Percentiles rank a stretch among this genome's conserved stretches.
phyloP scores from a whole-genome alignment of 2,797 vertebrate species.

The Forpus xanthops region DNA sequence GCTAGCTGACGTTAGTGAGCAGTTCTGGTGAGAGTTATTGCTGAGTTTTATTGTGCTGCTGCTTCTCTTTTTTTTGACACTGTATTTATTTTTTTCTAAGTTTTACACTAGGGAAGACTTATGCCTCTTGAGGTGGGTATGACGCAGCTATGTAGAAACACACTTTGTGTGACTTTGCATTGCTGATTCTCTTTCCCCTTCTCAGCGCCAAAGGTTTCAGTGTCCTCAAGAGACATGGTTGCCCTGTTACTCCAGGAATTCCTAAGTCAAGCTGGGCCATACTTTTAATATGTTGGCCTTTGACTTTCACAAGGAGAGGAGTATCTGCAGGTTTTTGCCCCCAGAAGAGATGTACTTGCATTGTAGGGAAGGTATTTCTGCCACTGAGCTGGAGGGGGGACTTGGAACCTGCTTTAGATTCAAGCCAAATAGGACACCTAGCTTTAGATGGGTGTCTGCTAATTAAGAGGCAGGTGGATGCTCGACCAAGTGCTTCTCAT shows the following conservation, averaged over 20 bases:
- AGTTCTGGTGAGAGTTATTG: background rate
- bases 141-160: background rate
- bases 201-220: background rate
- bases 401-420: background rate
- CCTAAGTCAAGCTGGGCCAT: background rate
- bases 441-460: background rate
- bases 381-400: background rate
- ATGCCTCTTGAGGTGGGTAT: background rate
- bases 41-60: constrained; percentile 23
- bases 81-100: background rate
- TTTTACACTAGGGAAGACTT: background rate
- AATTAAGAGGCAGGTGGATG: background rate
- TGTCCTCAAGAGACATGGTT: rapidly evolving
- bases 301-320: background rate
- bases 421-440: background rate
- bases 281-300: background rate
- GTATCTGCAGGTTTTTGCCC: background rate
- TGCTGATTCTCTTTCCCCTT: background rate
- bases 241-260: background rate
- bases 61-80: background rate
- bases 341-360: background rate
- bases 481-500: background rate
- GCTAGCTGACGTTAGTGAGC: constrained; percentile 8
- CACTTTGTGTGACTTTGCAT: rapidly evolving
- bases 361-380: background rate